Base-by-base conservation (phyloP, 2,113 vertebrate species). In the Crotalus helleri region DNA sequence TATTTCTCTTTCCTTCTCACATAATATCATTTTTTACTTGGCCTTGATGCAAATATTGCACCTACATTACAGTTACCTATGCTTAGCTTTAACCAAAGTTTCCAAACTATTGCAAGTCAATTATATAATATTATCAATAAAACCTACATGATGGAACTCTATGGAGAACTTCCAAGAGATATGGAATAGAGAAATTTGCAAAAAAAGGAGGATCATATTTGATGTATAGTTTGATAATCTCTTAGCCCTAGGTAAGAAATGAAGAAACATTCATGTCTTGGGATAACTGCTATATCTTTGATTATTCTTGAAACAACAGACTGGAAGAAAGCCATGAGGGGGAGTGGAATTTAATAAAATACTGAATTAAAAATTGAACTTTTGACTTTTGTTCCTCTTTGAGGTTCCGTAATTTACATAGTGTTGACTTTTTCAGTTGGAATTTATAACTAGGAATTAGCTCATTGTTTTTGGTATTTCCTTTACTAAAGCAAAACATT, bases 401-500 rank as follows among this genome's bases (percentile, higher is more conserved):
- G 53, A 33, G 58, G 7, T 85, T 19, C 3, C 0, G 3, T 44
- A 49, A 49, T 55, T n/a, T 89, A 51, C 85, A 86, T 5, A 46
- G 24, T 33, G 44, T 86, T 94, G 74, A 7, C 44, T 92, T 85
- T 29, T 13, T 51, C 39, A 93, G 91, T 49, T 87, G 92, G 46
- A 1, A 44, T 19, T 88, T 0, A 55, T 3, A 2, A 26, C 12
- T 86, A 92, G 90, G 46, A 12, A 74, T 93, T 94, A 94, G 92
- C 81, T 92, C n/a, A 55, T 49, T 93, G 49, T 15, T 93, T 46
- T 61, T 29, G 44, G 74, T 49, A 85, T 57, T 92, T 64, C n/a
- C 74, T 93, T 95, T 93, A 94, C 58, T 61, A 89, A 94, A 94
- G 93, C 9, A 74, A 96, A 95, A 39, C 3, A 49, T 88, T 64